Evolutionary conservation across 2,113 vertebrate species (phyloP).

Genomic region (Uria lomvia): DNA sequence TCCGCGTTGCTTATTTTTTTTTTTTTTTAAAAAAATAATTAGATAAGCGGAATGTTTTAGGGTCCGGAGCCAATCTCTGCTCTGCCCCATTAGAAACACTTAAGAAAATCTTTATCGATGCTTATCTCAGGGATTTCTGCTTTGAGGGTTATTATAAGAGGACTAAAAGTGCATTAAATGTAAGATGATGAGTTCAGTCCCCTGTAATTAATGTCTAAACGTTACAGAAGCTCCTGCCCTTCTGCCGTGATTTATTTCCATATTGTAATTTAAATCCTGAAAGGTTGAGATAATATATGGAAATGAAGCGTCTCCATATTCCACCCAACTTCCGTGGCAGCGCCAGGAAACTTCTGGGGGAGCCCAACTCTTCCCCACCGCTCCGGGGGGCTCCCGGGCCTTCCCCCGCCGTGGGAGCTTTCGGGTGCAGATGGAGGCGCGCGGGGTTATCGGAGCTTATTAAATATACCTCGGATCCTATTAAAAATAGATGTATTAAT

Average conservation of each 20-base stretch:
- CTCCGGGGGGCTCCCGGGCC: fast-evolving
- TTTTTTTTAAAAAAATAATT: neutral
- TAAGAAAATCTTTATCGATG: neutral
- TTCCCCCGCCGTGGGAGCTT: neutral
- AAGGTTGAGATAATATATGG: conserved; percentile 42
- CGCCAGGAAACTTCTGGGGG: neutral
- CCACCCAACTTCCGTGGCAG: neutral
- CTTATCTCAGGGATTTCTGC: neutral
- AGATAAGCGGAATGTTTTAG: neutral
- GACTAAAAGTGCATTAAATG: neutral
- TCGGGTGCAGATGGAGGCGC: neutral
- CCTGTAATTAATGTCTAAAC: conserved; percentile 24
- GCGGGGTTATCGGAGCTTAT: neutral
- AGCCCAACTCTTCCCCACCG: neutral
- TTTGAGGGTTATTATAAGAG: neutral
- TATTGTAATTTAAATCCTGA: conserved; percentile 24
- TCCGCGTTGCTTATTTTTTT: neutral
- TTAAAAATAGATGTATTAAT: neutral
- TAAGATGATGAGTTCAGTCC: conserved; percentile 36
- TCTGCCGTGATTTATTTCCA: conserved; percentile 33
- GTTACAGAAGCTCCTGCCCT: conserved; percentile 19
- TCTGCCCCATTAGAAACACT: neutral
- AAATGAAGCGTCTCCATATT: neutral
- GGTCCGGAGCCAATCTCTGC: neutral
- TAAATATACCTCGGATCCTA: neutral